Conservation (phyloP, 1,140 invertebrate species). For the Apocrypta bakeri region DNA sequence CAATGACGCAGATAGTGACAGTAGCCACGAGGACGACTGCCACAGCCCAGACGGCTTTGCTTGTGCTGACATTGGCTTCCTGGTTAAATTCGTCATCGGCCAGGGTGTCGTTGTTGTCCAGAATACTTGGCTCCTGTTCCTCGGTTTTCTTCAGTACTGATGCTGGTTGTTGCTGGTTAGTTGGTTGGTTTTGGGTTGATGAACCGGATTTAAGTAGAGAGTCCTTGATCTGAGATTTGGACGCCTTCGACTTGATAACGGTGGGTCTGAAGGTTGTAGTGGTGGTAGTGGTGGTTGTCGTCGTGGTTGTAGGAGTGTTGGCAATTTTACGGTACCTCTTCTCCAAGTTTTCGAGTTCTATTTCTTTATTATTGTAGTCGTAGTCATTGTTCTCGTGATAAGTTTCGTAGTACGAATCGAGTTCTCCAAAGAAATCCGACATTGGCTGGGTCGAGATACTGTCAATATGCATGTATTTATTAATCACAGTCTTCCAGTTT, state of each 20-base stretch:
- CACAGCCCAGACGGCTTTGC: constrained; percentile 67
- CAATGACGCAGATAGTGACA: constrained; percentile 64
- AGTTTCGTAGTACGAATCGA: constrained; percentile 62
- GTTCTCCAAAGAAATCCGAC: constrained; percentile 59
- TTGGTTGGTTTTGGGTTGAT: background rate
- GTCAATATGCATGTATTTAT: constrained; percentile 59
- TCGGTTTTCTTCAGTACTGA: background rate
- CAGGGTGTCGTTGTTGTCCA: background rate
- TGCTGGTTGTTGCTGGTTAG: too few species aligned
- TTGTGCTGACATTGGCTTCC: constrained; percentile 60
- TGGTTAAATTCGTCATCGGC: background rate
- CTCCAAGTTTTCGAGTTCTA: constrained; percentile 57
- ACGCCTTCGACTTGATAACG: background rate
- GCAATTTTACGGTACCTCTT: constrained; percentile 51
- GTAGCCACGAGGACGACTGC: constrained; percentile 64
- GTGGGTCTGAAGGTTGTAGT: constrained; percentile 44
- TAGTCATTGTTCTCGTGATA: constrained; percentile 52
- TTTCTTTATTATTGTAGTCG: constrained; percentile 52
- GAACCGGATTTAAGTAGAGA: background rate
- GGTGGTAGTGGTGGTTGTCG: constrained; percentile 53
- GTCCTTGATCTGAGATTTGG: constrained; percentile 38
- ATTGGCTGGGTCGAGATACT: constrained; percentile 55
- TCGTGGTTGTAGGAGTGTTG: constrained; percentile 57
- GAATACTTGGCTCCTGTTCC: background rate
- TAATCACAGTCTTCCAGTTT: constrained; percentile 58